phyloP scores from a whole-genome alignment of 2,797 vertebrate species.

The Hipposideros larvatus region DNA sequence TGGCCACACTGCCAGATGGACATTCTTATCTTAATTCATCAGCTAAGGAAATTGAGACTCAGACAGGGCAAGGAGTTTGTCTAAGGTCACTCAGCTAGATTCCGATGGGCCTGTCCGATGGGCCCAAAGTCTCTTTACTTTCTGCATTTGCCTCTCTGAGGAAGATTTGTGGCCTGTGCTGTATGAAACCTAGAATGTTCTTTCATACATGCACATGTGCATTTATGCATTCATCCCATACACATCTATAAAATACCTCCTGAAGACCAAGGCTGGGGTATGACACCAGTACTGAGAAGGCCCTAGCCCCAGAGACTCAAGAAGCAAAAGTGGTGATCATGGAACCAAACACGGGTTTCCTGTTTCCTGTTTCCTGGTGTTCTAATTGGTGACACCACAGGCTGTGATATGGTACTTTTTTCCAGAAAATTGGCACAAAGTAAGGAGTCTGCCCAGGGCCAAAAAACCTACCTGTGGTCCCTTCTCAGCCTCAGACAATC shows the following conservation, averaged over 20 bases:
- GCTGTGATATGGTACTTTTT: background rate
- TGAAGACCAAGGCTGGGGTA: background rate
- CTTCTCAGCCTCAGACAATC: background rate
- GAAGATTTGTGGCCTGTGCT: background rate
- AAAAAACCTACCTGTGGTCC: background rate
- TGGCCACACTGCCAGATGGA: background rate
- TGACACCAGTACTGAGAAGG: background rate
- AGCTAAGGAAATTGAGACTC: background rate
- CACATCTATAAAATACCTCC: background rate
- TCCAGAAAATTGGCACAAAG: background rate
- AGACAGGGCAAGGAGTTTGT: background rate
- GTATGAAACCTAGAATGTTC: background rate
- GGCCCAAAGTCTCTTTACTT: background rate
- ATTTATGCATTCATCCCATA: too few relatives aligned
- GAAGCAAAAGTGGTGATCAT: background rate
- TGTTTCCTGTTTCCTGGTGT: background rate
- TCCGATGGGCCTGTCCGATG: background rate
- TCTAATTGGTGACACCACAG: background rate
- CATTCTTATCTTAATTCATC: background rate
- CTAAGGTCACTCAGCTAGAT: background rate
- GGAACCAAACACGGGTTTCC: background rate
- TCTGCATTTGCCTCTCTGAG: background rate
- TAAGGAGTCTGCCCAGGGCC: background rate
- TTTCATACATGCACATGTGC: background rate
- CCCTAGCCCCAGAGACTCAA: background rate